Evolutionary conservation across 1,140 invertebrate species (phyloP).

Genomic region (Panagrolaimus sp.): DNA sequence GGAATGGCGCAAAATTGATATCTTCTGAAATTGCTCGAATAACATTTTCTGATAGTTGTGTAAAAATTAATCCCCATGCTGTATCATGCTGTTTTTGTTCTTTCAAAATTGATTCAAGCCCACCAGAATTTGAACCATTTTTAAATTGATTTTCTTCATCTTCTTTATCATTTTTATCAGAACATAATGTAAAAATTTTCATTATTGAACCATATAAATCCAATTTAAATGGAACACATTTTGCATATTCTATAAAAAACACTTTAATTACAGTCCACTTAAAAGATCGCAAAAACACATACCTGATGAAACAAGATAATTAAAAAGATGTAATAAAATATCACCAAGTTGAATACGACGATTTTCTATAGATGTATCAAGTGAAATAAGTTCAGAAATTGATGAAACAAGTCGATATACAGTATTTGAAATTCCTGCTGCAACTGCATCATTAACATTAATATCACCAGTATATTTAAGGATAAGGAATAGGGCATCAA

Average conservation of each 20-base stretch:
- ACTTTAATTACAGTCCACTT: neutral
- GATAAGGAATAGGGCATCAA: conserved; percentile 30
- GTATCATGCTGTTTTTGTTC: neutral
- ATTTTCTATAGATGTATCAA: neutral
- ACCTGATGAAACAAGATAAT: conserved; percentile 27
- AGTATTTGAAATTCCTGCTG: conserved; percentile 22
- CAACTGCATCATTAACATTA: conserved; percentile 26
- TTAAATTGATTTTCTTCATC: neutral
- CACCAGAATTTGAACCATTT: neutral
- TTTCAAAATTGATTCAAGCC: conserved; percentile 1
- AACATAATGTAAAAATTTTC: conserved; percentile 25
- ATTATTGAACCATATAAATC: conserved; percentile 30
- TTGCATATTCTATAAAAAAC: conserved; percentile 32
- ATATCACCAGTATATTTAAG: conserved; percentile 23
- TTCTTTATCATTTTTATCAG: neutral
- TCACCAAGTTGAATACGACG: conserved; percentile 4
- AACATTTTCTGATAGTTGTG: conserved; percentile 19
- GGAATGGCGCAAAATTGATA: conserved; percentile 31
- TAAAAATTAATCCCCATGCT: conserved; percentile 23
- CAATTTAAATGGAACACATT: conserved; percentile 27
- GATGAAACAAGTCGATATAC: conserved; percentile 26
- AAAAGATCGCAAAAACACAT: neutral
- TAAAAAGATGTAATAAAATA: conserved; percentile 23
- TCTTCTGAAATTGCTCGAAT: conserved; percentile 25
- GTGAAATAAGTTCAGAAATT: conserved; percentile 4